phyloP scores from a whole-genome alignment of 2,113 vertebrate genomes.

The Thunnus maccoyii region DNA sequence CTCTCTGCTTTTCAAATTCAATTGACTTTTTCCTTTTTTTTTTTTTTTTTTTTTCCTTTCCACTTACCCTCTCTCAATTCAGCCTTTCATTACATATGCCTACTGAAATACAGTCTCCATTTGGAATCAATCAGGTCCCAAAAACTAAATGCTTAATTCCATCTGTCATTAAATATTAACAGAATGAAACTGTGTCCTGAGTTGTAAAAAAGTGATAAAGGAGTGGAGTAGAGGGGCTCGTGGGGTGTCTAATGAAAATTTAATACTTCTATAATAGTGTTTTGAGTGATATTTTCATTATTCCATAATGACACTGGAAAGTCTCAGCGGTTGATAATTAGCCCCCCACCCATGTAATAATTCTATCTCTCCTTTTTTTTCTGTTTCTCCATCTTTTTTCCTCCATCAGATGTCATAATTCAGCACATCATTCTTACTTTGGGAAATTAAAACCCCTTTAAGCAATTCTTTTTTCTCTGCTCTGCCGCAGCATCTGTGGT shows the following conservation, averaged over 20 bases:
- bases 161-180: conserved; percentile 75
- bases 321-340: conserved; percentile 70
- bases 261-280: conserved; percentile 69
- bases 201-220: conserved; percentile 61
- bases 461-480: conserved; percentile 12
- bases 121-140: conserved; percentile 41
- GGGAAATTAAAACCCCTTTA: conserved; percentile 54
- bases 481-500: conserved; percentile 46
- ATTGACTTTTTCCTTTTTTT: conserved; percentile 11
- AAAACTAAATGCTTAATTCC: conserved; percentile 56
- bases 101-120: not conserved
- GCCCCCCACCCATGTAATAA: conserved; percentile 56
- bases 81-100: conserved; percentile 19
- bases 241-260: conserved; percentile 70
- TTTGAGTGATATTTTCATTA: conserved; percentile 79
- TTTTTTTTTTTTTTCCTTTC: not conserved
- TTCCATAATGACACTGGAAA: conserved; percentile 67
- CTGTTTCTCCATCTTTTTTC: conserved; percentile 22
- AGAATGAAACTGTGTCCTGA: conserved; percentile 62
- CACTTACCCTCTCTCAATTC: not conserved
- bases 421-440: conserved; percentile 54
- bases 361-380: conserved; percentile 41
- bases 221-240: conserved; percentile 41
- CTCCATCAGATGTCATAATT: conserved; percentile 63
- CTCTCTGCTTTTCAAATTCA: conserved; percentile 6